Evolutionary conservation across 2,888 invertebrate genomes (phyloP).

Genomic region (Pachymerium ferrugineum): DNA sequence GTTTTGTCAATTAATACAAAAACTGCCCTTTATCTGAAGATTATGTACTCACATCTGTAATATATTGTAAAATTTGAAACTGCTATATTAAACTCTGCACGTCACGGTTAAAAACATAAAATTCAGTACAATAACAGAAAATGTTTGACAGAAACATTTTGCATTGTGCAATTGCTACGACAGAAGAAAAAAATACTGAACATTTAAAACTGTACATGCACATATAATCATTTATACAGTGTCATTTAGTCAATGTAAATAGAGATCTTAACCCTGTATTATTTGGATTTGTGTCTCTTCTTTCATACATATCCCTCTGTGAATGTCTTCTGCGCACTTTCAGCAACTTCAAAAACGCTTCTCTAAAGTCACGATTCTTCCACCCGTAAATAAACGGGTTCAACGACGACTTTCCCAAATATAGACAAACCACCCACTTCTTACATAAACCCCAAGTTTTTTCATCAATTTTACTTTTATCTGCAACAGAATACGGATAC

Average conservation of each 20-base stretch:
- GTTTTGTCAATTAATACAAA: too few relatives aligned
- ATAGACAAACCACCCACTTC: slow-evolving; percentile 39
- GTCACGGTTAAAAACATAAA: too few relatives aligned
- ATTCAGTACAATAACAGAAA: too few relatives aligned
- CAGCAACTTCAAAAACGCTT: slow-evolving; percentile 38
- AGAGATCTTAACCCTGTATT: neutral
- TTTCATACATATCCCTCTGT: neutral
- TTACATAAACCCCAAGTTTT: slow-evolving; percentile 8
- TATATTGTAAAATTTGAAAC: too few relatives aligned
- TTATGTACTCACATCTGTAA: too few relatives aligned
- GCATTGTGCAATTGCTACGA: too few relatives aligned
- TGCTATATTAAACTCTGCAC: too few relatives aligned
- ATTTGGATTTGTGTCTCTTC: neutral
- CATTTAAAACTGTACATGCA: too few relatives aligned
- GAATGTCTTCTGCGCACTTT: neutral
- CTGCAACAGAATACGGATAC: slow-evolving; percentile 37
- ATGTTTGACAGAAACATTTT: too few relatives aligned
- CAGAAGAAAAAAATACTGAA: too few relatives aligned
- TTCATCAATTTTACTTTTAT: neutral
- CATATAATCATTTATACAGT: too few relatives aligned
- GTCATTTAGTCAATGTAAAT: neutral
- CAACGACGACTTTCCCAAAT: slow-evolving; percentile 41
- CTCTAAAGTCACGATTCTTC: slow-evolving; percentile 41
- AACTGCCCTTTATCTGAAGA: too few relatives aligned
- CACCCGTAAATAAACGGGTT: slow-evolving; percentile 42